Conservation (phyloP, 2,888 invertebrate species). For the Orgyia antiqua region DNA sequence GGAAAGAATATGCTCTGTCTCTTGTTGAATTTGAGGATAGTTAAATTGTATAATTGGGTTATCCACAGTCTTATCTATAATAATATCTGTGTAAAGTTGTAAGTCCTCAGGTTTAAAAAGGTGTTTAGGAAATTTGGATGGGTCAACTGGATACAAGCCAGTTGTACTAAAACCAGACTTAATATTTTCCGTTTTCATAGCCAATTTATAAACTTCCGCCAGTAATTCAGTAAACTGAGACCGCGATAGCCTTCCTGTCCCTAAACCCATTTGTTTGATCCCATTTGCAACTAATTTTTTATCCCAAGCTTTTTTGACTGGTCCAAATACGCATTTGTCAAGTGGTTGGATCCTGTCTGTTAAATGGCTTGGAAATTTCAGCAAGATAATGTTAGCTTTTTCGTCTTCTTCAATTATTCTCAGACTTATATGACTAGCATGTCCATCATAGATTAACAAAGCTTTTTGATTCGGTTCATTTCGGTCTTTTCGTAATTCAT, state of each 20-base stretch:
- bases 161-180: too few species aligned
- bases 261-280: not conserved
- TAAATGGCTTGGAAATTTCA: constrained; percentile 3
- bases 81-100: too few species aligned
- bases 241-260: not conserved
- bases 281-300: constrained; percentile 1
- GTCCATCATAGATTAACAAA: constrained; percentile 6
- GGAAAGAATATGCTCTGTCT: too few species aligned
- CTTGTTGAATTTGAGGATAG: too few species aligned
- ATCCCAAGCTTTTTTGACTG: constrained; percentile 5
- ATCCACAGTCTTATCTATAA: too few species aligned
- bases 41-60: too few species aligned
- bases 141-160: too few species aligned
- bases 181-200: too few species aligned
- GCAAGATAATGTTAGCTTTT: constrained; percentile 4
- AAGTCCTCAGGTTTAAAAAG: too few species aligned
- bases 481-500: not conserved
- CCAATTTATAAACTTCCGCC: not conserved
- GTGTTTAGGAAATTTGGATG: too few species aligned
- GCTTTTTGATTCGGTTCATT: not conserved
- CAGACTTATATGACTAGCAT: constrained; percentile 5
- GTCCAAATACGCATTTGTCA: constrained; percentile 7
- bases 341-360: constrained; percentile 2
- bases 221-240: not conserved
- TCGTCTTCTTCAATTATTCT: constrained; percentile 4